Conservation (phyloP, 1,140 invertebrate genomes). For the Cydia splendana region DNA sequence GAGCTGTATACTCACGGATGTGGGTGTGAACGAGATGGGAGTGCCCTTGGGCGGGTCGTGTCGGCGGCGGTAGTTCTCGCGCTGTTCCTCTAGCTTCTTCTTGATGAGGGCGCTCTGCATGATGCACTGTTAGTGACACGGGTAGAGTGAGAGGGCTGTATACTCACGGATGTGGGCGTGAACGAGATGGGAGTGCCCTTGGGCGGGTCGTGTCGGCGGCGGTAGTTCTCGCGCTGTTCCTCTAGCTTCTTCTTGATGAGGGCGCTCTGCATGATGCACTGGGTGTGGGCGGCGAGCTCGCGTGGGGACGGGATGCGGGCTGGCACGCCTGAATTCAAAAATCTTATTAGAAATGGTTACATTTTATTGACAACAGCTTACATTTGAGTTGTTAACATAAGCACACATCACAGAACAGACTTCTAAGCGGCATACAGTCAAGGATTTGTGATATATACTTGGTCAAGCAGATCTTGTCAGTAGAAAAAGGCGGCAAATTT, state of each 20-base stretch:
- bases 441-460: too few relatives aligned
- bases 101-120: constrained; percentile 62
- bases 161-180: constrained; percentile 90
- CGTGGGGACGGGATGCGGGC: constrained; percentile 90
- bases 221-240: constrained; percentile 90
- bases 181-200: constrained; percentile 87
- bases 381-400: too few relatives aligned
- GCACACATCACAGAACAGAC: too few relatives aligned
- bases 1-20: constrained; percentile 88
- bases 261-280: constrained; percentile 90
- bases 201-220: constrained; percentile 85
- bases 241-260: constrained; percentile 92
- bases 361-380: too few relatives aligned
- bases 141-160: background rate
- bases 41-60: constrained; percentile 43
- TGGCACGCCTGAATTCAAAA: constrained; percentile 78
- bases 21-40: constrained; percentile 84
- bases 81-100: too few relatives aligned
- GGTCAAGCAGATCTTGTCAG: too few relatives aligned
- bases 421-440: too few relatives aligned
- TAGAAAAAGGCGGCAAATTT: too few relatives aligned
- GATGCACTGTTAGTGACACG: constrained; percentile 82
- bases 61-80: too few relatives aligned
- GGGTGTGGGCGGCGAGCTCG: constrained; percentile 90
- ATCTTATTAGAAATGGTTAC: background rate